Percentiles rank a stretch among this genome's conserved stretches.
These are phyloP conservation scores for Diachasmimorpha longicaudata DNA, from an alignment of 1,140 invertebrate species.

Conservation along the genomic window DNA sequence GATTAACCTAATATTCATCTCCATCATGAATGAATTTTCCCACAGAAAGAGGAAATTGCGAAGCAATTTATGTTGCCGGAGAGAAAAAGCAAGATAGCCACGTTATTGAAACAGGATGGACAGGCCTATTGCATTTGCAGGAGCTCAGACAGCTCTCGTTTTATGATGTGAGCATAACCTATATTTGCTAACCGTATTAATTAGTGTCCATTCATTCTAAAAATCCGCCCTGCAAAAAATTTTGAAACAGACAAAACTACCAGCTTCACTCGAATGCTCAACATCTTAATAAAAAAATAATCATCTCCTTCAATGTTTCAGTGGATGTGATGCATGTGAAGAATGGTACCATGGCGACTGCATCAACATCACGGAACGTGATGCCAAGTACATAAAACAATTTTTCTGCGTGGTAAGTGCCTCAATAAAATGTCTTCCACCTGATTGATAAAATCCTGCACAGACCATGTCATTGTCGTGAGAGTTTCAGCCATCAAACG, in stretches of 20 bases:
- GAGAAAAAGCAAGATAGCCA: constrained; percentile 89
- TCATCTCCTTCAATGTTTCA: constrained; percentile 41
- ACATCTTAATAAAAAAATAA: too few species aligned
- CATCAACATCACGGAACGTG: constrained; percentile 91
- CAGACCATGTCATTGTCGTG: too few species aligned
- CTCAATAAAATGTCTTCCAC: too few species aligned
- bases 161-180: constrained; percentile 86
- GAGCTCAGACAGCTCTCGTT: constrained; percentile 88
- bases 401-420: constrained; percentile 80
- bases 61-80: constrained; percentile 89
- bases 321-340: constrained; percentile 95
- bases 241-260: too few species aligned
- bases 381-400: constrained; percentile 91
- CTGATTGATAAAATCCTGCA: too few species aligned
- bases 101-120: constrained; percentile 85
- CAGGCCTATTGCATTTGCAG: constrained; percentile 95
- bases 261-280: too few species aligned
- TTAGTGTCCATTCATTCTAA: too few species aligned
- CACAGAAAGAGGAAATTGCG: constrained; percentile 86
- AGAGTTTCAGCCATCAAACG: too few species aligned
- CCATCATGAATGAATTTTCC: not conserved
- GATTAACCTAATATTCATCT: not conserved
- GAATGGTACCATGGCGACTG: constrained; percentile 99
- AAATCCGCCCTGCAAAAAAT: too few species aligned
- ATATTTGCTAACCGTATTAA: too few species aligned